Percentiles rank a stretch among this genome's conserved stretches.
Conservation (phyloP, 2,113 vertebrate genomes). For the Triplophysa siluroides region DNA sequence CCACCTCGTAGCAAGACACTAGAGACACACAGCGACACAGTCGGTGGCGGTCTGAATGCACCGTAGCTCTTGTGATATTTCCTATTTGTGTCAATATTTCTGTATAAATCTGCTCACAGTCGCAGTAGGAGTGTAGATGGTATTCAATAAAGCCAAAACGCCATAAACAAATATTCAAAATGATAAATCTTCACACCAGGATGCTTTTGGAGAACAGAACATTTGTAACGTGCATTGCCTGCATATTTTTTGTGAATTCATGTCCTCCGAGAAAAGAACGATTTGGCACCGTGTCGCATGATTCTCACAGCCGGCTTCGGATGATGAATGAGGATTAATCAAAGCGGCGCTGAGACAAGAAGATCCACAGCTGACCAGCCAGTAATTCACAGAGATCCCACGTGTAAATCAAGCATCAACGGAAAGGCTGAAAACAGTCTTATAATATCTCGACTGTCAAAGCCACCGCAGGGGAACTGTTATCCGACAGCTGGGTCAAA, state of each 20-base stretch:
- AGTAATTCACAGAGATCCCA: constrained; percentile 36
- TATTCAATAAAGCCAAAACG: too few species aligned
- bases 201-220: not conserved
- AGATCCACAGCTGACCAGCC: constrained; percentile 7
- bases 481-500: constrained; percentile 6
- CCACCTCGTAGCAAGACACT: too few species aligned
- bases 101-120: too few species aligned
- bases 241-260: not conserved
- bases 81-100: too few species aligned
- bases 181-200: too few species aligned
- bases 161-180: not conserved
- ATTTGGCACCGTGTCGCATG: not conserved
- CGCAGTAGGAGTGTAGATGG: too few species aligned
- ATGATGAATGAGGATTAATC: constrained; percentile 50
- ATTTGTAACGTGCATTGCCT: not conserved
- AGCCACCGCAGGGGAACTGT: not conserved
- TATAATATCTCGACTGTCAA: not conserved
- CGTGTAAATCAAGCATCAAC: not conserved
- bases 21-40: too few species aligned
- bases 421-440: not conserved
- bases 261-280: not conserved
- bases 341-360: not conserved
- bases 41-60: too few species aligned
- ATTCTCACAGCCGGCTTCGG: constrained; percentile 19
- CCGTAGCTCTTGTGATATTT: too few species aligned